Evolutionary conservation across 2,113 vertebrate genomes (phyloP), one percentile per base, ranked within the genome.

Genomic region (Sminthopsis crassicaudata): DNA sequence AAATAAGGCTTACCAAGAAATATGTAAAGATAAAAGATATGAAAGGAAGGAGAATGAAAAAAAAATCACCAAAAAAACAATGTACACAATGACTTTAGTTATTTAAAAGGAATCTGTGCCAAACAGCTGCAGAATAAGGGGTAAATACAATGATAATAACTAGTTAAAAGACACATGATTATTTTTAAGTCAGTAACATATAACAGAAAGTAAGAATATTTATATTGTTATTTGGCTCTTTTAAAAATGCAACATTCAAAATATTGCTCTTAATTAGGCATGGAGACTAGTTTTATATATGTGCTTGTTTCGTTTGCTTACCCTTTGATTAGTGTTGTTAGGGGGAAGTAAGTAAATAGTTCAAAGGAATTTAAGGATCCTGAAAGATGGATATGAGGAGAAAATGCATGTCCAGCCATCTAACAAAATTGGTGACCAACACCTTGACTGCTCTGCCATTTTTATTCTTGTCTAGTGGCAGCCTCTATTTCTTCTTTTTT

Each of bases 401-500:
- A 36, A 22, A 42, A 5, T n/a, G 19, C 16, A 76, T 76, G 67
- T 67, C 60, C 60, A 19, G 30, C 12, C 60, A 5, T 1, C 60
- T 76, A 76, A 76, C 2, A n/a, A n/a, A 8, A 60, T 67, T 25
- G 5, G 19, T 84, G 67, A 22, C 67, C 19, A 84, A 42, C n/a
- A 42, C 19, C 42, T 84, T 84, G 14, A 84, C 67, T 84, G 5
- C 2, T 22, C 19, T 8, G 67, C 36, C 67, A 76, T n/a, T 76
- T 76, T 67, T 36, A 76, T n/a, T 4, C 60, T 23, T 42, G 16
- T 1, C 36, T 84, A 23, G 19, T 84, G 22, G 36, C n/a, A 42
- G n/a, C n/a, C 19, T 84, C 42, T 84, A 42, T 42, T 84, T 84
- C 91, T 95, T 95, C 46, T 5, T 93, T 93, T 42, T 51, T 12